Percentiles rank a stretch among this genome's conserved stretches.
Evolutionary conservation across 92 coral and sea anemone genomes (phyloP).

Genomic region (Porites evermanni): DNA sequence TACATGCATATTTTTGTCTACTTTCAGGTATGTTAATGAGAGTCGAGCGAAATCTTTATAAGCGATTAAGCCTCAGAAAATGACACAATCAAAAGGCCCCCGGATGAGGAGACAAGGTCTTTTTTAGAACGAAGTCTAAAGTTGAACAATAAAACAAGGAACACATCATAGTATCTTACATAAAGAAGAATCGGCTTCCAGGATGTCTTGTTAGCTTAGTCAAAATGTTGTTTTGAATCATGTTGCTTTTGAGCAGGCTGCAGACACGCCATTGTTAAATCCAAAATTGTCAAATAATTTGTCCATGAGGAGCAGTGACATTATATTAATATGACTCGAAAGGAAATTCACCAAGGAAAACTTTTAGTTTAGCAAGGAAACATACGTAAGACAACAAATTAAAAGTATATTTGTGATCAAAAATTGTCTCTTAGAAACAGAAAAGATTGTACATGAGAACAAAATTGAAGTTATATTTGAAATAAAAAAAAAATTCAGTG

Average conservation of each 20-base stretch:
- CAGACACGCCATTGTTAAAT: conserved; percentile 12
- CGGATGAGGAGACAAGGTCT: conserved; percentile 14
- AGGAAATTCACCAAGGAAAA: neutral
- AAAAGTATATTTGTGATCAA: conserved; percentile 23
- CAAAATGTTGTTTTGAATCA: neutral
- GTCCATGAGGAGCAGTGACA: neutral
- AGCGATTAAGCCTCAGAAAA: conserved; percentile 34
- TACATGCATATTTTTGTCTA: neutral
- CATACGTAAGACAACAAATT: neutral
- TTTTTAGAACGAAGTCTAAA: neutral
- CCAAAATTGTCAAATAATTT: neutral
- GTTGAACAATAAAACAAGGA: conserved; percentile 3
- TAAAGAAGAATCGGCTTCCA: neutral
- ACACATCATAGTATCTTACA: neutral
- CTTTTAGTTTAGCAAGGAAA: neutral
- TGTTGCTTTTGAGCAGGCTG: neutral
- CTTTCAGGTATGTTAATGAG: conserved; percentile 45
- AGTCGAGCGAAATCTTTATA: conserved; percentile 13
- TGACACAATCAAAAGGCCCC: conserved; percentile 37
- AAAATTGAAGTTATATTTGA: conserved; percentile 38
- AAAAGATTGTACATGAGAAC: neutral
- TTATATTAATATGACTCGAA: too few species aligned
- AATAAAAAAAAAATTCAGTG: conserved; percentile 1
- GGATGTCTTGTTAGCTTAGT: conserved; percentile 12
- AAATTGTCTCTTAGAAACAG: conserved; percentile 7